Base-by-base conservation (phyloP, 2,797 vertebrate species). In the Taenioides sp. region DNA sequence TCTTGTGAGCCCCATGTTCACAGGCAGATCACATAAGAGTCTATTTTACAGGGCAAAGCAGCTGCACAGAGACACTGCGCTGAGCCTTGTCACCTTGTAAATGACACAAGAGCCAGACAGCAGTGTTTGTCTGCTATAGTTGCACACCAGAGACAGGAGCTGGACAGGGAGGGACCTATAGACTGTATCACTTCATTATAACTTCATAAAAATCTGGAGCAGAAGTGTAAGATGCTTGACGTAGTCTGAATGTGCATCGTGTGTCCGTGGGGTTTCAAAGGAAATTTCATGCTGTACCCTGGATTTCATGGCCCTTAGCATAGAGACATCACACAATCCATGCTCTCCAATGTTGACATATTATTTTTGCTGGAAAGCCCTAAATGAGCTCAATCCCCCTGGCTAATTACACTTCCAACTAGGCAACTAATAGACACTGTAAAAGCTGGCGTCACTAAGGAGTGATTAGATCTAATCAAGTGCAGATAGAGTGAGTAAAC, bases 21-120 rank as follows among this genome's bases (percentile, higher is more conserved):
- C 87, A 89, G 87, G 89, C 78, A 86, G 89, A 91, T 87, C 91
- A 85, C 80, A 81, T 80, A 86, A 84, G 90, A 93, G 75, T 23
- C 80, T 76, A 75, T 70, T 88, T 90, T 87, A 90, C 86, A 85
- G 81, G 81, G 72, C 85, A 88, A 91, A 89, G 88, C 92, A 93
- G 91, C 92, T 92, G 91, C 86, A 84, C 71, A n/a, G 74, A 89
- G 90, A 91, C 86, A 86, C 88, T 34, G 80, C 22, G 64, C 81
- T 80, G 65, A 87, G 82, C 80, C 92, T 91, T 88, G 92, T 91
- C 93, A 93, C 92, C 90, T 93, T 93, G 90, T 93, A 93, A 94
- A 94, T 10, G 50, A 77, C 78, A 76, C 69, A 72, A 73, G 72
- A 79, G 43, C 43, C 43, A 47, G 55, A 73, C 81, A 65, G 52